Conservation (phyloP, 2,113 vertebrate species). For the Ploceus nigricollis region DNA sequence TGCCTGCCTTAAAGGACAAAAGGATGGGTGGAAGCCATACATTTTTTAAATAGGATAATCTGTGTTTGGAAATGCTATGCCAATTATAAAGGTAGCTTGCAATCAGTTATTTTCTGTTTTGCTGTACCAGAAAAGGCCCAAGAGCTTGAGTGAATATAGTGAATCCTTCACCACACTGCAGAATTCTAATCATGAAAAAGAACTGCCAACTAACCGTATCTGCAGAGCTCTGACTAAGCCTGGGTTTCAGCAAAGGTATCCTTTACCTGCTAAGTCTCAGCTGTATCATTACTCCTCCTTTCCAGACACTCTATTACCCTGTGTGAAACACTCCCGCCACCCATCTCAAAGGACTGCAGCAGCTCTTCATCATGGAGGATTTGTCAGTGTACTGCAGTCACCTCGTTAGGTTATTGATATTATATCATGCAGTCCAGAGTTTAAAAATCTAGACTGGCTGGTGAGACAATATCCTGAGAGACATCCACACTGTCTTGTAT, state of each 20-base stretch:
- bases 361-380: background rate
- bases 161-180: background rate
- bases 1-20: background rate
- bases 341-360: constrained; percentile 16
- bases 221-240: constrained; percentile 24
- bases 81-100: background rate
- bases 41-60: background rate
- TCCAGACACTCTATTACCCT: background rate
- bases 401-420: background rate
- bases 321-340: background rate
- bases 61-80: background rate
- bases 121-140: background rate
- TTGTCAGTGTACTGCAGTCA: background rate
- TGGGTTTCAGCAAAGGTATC: background rate
- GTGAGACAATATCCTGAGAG: constrained; percentile 2
- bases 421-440: background rate
- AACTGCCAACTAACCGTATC: background rate
- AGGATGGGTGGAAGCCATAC: background rate
- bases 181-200: background rate
- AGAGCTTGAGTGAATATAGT: background rate
- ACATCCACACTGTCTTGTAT: background rate
- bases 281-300: background rate
- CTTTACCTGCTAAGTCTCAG: background rate
- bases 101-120: background rate
- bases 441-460: background rate